Base-by-base conservation (phyloP, 2,888 invertebrate genomes). In the Sphaerophoria taeniata region DNA sequence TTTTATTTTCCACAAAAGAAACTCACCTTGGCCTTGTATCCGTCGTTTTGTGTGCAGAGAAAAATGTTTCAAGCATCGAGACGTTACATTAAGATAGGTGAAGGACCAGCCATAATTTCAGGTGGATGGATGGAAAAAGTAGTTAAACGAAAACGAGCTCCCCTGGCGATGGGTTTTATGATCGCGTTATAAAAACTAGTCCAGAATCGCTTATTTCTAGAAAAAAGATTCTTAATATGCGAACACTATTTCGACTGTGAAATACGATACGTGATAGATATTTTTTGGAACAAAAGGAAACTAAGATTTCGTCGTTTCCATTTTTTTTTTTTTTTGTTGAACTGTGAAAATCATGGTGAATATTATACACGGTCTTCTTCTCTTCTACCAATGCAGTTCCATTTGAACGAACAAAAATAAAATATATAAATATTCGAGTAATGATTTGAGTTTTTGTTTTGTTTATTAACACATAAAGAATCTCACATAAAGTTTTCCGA, bases 101-200 rank as follows among this genome's bases (percentile, higher is more conserved):
- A 31, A 49, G 58, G 51, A 70, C 56, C 31, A 70, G 79, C 63
- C 58, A 79, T 79, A 83, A 83, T 45, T 70, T 78, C 74, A 78
- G 83, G 83, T 83, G 70, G 79, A 72, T 70, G 55, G 69, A 43
- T 4, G n/a, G 6, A 53, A 43, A 43, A 45, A 72, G 63, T 70
- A 78, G 70, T 67, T 83, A n/a, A n/a, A n/a, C n/a, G n/a, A n/a
- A 74, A 83, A 65, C 43, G 24, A 71, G 67, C 43, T 75, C 71
- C 70, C 84, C 67, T 71, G 80, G 75, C 75, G 70, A 31, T 47
- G 71, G 55, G 31, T 76, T 80, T 80, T 80, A 84, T 75, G 84
- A 80, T 72, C 67, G 71, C 49, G 84, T 60, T 76, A 84, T 84
- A n/a, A 84, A 84, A 84, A 80, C 55, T 43, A 56, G 75, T 69